A percentile compares a stretch with the other conserved stretches of the same genome.
Evolutionary conservation across 2,888 invertebrate species (phyloP).

Genomic region (Mythimna vitellina): DNA sequence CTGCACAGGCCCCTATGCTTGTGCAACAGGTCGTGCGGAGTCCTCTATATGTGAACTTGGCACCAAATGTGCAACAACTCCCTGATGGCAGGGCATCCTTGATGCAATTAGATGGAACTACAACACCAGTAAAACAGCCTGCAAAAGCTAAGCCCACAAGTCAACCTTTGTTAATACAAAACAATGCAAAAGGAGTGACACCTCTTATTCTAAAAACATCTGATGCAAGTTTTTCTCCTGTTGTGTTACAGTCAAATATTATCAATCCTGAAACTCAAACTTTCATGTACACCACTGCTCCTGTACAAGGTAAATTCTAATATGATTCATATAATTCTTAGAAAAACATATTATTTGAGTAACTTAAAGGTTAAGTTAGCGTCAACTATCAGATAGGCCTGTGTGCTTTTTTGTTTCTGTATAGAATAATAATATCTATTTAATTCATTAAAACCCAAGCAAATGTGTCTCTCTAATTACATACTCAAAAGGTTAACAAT

Average conservation of each 20-base stretch:
- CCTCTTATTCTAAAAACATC: constrained; percentile 85
- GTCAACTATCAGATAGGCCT: neutral
- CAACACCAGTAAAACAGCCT: constrained; percentile 73
- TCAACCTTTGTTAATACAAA: constrained; percentile 83
- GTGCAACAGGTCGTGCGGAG: constrained; percentile 85
- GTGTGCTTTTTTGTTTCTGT: neutral
- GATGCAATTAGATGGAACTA: constrained; percentile 77
- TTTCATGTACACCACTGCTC: constrained; percentile 87
- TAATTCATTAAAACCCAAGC: too few species aligned
- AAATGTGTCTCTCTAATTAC: too few species aligned
- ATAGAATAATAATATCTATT: neutral
- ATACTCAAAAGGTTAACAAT: too few species aligned
- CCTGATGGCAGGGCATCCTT: constrained; percentile 77
- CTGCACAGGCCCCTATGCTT: constrained; percentile 80
- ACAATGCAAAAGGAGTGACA: constrained; percentile 78
- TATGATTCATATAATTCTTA: constrained; percentile 2
- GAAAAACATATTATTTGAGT: neutral
- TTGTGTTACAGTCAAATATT: constrained; percentile 92
- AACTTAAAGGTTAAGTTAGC: neutral
- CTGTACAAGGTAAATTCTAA: constrained; percentile 81
- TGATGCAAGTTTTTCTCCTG: constrained; percentile 89
- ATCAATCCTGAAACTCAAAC: constrained; percentile 88
- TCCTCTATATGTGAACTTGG: constrained; percentile 85
- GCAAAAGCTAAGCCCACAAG: constrained; percentile 72
- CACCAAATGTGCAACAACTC: constrained; percentile 79